Evolutionary conservation across 2,113 vertebrate species (phyloP), one percentile per base, ranked within the genome.

Genomic region (Petrocephalus zakoni): DNA sequence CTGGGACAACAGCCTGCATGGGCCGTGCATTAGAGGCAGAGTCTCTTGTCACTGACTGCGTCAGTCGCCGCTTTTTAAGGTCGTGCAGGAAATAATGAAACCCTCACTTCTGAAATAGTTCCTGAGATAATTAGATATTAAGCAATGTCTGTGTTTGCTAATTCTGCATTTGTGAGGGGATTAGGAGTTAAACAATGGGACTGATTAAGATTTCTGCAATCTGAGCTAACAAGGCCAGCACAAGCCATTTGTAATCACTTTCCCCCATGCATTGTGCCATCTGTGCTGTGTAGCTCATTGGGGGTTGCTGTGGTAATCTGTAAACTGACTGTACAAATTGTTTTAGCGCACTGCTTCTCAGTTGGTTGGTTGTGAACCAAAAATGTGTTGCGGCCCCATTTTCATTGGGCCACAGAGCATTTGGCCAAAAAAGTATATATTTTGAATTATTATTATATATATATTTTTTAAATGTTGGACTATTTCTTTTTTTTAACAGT

Each of bases 1-100:
- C 95, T 95, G 96, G 94, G 93, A 93, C 92, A 91, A 94, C 94
- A 94, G 92, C 90, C 90, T 92, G 85, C 89, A 91, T 92, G 91
- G 92, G 92, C 93, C 91, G 92, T 92, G 61, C n/a, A 68, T 29
- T 68, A 13, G 61, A 5, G 3, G 10, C 61, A 68, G n/a, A 68
- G 89, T 90, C 92, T 92, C 91, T 61, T 87, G 87, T 89, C 88
- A n/a, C 47, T 87, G 55, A 92, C 89, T 90, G 91, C 89, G 92
- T 91, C 91, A 84, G 92, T 94, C 91, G 90, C 88, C 87, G 58
- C 91, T 87, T 90, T 89, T 91, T 83, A 87, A 90, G 90, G 90
- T 93, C 92, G 87, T 92, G 34, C 82, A 17, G 46, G 21, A 10
- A 25, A 11, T 78, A 78, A 17, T 55, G 53, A 55, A 42, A 19